phyloP scores from a whole-genome alignment of 2,113 vertebrate genomes.

The Lamprologus speciosus region DNA sequence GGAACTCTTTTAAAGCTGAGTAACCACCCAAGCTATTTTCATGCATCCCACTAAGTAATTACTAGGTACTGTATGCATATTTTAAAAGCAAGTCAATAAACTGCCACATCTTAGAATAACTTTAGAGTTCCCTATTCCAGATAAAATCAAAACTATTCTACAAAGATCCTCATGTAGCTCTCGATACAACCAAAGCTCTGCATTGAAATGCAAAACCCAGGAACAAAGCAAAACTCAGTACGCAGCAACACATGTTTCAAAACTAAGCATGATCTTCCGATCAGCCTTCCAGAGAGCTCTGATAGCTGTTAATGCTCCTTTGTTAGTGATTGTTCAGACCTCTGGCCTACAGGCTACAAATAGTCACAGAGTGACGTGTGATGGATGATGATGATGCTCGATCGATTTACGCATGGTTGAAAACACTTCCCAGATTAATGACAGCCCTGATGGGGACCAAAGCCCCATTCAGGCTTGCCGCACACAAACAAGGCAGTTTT shows the following conservation, averaged over 20 bases:
- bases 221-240: not conserved
- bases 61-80: not conserved
- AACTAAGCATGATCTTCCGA: not conserved
- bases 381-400: slow-evolving; percentile 42
- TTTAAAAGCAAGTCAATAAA: not conserved
- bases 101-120: not conserved
- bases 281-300: not conserved
- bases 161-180: not conserved
- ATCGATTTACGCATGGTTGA: slow-evolving; percentile 18
- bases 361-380: slow-evolving; percentile 12
- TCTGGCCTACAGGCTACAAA: not conserved
- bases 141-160: not conserved
- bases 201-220: not conserved
- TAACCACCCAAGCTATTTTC: not conserved
- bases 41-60: not conserved
- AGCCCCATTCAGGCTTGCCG: not conserved
- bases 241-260: not conserved
- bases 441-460: slow-evolving; percentile 22
- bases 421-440: slow-evolving; percentile 44
- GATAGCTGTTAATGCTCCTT: not conserved
- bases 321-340: slow-evolving; percentile 3
- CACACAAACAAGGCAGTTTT: slow-evolving; percentile 30
- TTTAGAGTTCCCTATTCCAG: not conserved
- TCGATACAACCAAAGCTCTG: not conserved
- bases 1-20: not conserved